Conservation (phyloP, 1,140 invertebrate genomes). For the Theocolax elegans region DNA sequence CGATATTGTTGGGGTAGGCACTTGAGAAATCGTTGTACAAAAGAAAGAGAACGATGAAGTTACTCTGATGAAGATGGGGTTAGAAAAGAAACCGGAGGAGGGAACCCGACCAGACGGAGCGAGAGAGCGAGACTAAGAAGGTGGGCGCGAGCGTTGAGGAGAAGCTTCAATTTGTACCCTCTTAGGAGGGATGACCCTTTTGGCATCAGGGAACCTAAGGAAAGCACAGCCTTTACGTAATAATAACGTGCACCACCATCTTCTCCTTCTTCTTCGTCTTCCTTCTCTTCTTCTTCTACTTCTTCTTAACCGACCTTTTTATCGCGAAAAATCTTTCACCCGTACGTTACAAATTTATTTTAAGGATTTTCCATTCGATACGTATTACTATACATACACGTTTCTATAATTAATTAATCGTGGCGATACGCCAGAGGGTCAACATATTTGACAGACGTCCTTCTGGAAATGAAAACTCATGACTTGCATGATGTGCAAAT, state of each 20-base stretch:
- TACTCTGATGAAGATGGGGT: conserved; percentile 24
- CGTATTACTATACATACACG: no score
- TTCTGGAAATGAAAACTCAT: neutral
- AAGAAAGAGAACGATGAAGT: conserved; percentile 49
- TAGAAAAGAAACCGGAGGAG: neutral
- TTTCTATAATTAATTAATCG: no score
- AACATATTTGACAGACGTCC: neutral
- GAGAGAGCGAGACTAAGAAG: neutral
- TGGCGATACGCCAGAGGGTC: no score
- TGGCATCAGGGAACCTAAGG: neutral
- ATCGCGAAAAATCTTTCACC: conserved; percentile 23
- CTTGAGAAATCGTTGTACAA: conserved; percentile 43
- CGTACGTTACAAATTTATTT: conserved; percentile 20
- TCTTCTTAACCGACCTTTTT: conserved; percentile 42
- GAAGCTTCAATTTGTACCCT: conserved; percentile 28
- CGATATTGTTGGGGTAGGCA: conserved; percentile 59
- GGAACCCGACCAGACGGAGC: neutral
- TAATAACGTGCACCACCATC: conserved; percentile 10
- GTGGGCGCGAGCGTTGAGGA: neutral
- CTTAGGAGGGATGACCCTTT: conserved; percentile 37
- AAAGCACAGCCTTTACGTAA: conserved; percentile 30
- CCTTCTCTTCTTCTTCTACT: no score
- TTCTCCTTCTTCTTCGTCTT: no score
- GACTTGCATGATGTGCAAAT: neutral
- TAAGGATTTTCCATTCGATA: no score